Evolutionary conservation across 2,888 invertebrate species (phyloP).

Genomic region (Salpingus planirostris): DNA sequence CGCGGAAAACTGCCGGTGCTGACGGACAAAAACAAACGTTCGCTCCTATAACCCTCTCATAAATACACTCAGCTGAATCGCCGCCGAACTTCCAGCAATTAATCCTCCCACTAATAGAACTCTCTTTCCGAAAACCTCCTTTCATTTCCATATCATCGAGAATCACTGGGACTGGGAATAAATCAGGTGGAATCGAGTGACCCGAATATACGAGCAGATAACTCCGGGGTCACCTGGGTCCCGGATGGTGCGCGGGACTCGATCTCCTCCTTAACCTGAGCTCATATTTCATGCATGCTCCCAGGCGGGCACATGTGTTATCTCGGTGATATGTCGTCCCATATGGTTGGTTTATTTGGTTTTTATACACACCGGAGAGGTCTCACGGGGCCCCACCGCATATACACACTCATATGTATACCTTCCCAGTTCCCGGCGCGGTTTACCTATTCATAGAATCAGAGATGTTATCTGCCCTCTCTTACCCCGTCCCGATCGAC

Average conservation of each 20-base stretch:
- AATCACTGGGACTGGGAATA: no score
- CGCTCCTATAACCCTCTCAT: slow-evolving; percentile 5
- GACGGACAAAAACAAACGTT: slow-evolving; percentile 19
- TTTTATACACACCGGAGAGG: slow-evolving; percentile 34
- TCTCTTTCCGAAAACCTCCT: no score
- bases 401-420: no score
- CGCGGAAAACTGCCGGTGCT: slow-evolving; percentile 17
- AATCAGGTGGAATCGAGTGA: no score
- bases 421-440: no score
- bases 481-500: slow-evolving; percentile 5
- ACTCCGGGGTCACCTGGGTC: slow-evolving; percentile 8
- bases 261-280: slow-evolving; percentile 17
- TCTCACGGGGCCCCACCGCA: slow-evolving; percentile 29
- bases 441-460: slow-evolving; percentile 39
- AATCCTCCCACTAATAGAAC: no score
- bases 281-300: slow-evolving; percentile 26
- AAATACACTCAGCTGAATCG: no score
- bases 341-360: slow-evolving; percentile 35
- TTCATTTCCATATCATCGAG: no score
- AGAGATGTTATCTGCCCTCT: slow-evolving; percentile 20
- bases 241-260: slow-evolving; percentile 1
- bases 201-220: no score
- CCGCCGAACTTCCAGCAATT: no score
- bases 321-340: slow-evolving; percentile 30
- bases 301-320: slow-evolving; percentile 23